Evolutionary conservation across 2,888 invertebrate genomes (phyloP).

Genomic region (Dascillus cervinus): DNA sequence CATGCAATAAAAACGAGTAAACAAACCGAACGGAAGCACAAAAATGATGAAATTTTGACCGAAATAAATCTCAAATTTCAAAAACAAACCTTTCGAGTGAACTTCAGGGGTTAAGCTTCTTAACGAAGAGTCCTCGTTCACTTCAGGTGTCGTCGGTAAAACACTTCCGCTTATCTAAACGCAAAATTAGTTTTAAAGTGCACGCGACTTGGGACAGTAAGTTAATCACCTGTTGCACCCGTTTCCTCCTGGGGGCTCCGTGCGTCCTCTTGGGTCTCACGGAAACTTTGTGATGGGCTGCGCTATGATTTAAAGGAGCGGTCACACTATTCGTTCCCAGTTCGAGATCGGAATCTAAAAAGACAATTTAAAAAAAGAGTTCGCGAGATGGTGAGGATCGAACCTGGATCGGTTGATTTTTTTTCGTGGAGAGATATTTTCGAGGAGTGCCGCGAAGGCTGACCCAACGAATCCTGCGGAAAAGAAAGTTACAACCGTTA

Average conservation of each 20-base stretch:
- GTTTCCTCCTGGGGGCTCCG: conserved; percentile 61
- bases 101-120: conserved; percentile 57
- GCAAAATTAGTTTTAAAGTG: conserved; percentile 6
- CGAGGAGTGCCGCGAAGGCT: conserved; percentile 39
- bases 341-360: conserved; percentile 30
- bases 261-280: conserved; percentile 68
- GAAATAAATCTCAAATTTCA: too few relatives aligned
- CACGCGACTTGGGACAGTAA: too few relatives aligned
- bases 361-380: conserved; percentile 4
- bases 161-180: conserved; percentile 37
- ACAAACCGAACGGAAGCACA: neutral
- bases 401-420: conserved; percentile 29
- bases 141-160: conserved; percentile 67
- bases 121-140: conserved; percentile 61
- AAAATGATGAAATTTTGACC: neutral
- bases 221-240: conserved; percentile 50
- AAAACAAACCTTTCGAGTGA: conserved; percentile 31
- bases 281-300: conserved; percentile 74
- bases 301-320: conserved; percentile 67
- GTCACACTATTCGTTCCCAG: conserved; percentile 46
- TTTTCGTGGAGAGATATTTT: conserved; percentile 41
- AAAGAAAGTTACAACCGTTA: conserved; percentile 2
- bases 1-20: conserved; percentile 6
- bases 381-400: conserved; percentile 1
- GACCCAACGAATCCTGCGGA: conserved; percentile 41